A percentile compares a stretch with the other conserved stretches of the same genome.
Evolutionary conservation across 2,113 vertebrate species (phyloP).

Genomic region (Phrynocephalus versicolor): DNA sequence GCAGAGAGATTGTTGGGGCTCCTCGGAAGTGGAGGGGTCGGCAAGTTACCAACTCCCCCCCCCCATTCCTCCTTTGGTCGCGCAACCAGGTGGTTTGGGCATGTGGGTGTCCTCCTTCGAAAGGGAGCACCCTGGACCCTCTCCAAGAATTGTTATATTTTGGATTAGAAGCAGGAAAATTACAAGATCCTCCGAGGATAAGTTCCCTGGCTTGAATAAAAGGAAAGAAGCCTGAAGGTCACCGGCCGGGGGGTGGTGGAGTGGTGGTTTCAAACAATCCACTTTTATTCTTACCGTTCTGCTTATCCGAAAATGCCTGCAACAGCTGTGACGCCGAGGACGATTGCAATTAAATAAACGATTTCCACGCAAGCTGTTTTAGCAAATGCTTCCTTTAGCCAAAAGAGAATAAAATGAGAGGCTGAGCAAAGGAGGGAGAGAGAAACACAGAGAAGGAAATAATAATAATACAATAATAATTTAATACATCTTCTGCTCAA

Average conservation of each 20-base stretch:
- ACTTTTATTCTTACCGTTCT: background rate
- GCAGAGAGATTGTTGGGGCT: background rate
- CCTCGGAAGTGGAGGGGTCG: background rate
- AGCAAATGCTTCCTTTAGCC: background rate
- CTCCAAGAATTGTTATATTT: slow-evolving; percentile 22
- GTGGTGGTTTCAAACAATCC: background rate
- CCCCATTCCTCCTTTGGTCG: background rate
- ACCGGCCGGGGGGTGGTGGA: background rate
- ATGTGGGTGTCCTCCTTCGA: background rate
- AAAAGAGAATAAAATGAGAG: background rate
- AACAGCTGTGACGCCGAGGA: background rate
- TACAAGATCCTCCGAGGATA: background rate
- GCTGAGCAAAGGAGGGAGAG: background rate
- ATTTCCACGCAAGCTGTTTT: background rate
- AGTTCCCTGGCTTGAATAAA: background rate
- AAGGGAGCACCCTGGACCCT: background rate
- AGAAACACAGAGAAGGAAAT: background rate
- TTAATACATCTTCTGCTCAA: background rate
- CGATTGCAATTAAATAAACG: background rate
- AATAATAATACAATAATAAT: background rate
- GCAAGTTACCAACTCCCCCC: background rate
- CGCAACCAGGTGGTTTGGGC: background rate
- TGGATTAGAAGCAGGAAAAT: slow-evolving; percentile 17
- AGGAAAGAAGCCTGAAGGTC: background rate
- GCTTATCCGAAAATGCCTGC: slow-evolving; percentile 13